Base-by-base conservation (phyloP, 2,113 vertebrate species). In the Aegotheles bennettii region DNA sequence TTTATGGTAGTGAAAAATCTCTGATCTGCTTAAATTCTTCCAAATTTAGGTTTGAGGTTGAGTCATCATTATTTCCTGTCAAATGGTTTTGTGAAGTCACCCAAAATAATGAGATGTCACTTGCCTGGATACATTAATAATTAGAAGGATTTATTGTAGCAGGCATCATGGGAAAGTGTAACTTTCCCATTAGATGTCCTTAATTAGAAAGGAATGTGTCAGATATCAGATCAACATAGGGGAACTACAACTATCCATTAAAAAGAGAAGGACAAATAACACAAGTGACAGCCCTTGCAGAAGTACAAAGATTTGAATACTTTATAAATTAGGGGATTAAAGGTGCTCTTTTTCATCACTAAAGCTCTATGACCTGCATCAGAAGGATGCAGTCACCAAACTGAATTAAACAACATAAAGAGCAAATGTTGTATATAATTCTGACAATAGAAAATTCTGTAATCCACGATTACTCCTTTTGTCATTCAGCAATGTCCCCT, bases 41-140 rank as follows among this genome's bases (percentile, higher is more conserved):
- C 56, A 75, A 74, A 86, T 88, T 96, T 92, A 64, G 31, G n/a
- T 84, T 71, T 35, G 23, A 84, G 68, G n/a, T 95, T 92, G 94
- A 97, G 63, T 96, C 84, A 94, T 95, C 87, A 33, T 82, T 75
- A 92, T 61, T 75, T 79, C 59, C 83, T 96, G 94, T 95, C 96
- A 96, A 57, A 87, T 91, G 94, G 53, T 94, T 94, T 98, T 96
- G 93, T 95, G 93, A 96, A 96, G 93, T 81, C 57, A 74, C 96
- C 67, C 48, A 61, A 87, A 53, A 84, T 97, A 97, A 97, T 93
- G 93, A 94, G 95, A 97, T 96, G 95, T 96, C 95, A 94, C 91
- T 94, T 91, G 38, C 82, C 59, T 82, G 84, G 94, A 93, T 75
- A 76, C 96, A 91, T 97, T 96, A 94, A 83, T 93, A 93, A 96